phyloP scores from a whole-genome alignment of 2,113 vertebrate species.

The Oceanodroma tethys region DNA sequence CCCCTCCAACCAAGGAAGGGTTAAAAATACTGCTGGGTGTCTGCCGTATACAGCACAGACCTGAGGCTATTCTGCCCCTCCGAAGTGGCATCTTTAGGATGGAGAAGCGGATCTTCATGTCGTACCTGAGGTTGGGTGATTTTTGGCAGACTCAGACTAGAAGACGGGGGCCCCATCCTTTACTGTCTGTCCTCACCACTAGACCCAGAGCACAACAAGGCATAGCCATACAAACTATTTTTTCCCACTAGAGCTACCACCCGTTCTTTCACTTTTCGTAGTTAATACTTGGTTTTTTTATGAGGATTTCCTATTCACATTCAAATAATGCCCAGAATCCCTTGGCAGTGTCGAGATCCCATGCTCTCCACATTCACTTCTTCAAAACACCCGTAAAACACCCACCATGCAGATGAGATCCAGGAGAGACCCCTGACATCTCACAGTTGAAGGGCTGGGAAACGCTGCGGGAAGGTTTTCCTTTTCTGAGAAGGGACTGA shows the following conservation, averaged over 20 bases:
- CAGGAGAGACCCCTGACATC: background rate
- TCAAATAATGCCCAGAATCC: background rate
- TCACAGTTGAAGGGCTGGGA: background rate
- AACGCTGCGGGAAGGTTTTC: background rate
- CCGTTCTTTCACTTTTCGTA: background rate
- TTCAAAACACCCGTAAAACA: background rate
- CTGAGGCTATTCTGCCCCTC: background rate
- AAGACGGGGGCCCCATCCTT: background rate
- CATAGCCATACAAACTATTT: background rate
- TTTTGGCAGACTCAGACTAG: background rate
- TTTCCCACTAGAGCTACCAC: background rate
- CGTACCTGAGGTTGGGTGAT: background rate
- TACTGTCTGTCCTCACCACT: background rate
- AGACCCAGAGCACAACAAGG: background rate
- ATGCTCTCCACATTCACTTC: background rate
- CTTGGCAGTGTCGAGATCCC: background rate
- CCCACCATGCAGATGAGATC: background rate
- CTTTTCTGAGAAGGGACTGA: background rate
- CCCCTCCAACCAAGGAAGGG: background rate
- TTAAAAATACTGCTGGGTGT: background rate
- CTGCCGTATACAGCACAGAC: background rate
- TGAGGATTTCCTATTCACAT: background rate
- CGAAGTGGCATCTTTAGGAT: background rate
- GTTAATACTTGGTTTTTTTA: background rate
- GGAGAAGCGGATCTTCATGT: background rate